Percentiles rank a stretch among this genome's conserved stretches.
Evolutionary conservation across 2,113 vertebrate genomes (phyloP).

Genomic region (Bombycilla garrulus): DNA sequence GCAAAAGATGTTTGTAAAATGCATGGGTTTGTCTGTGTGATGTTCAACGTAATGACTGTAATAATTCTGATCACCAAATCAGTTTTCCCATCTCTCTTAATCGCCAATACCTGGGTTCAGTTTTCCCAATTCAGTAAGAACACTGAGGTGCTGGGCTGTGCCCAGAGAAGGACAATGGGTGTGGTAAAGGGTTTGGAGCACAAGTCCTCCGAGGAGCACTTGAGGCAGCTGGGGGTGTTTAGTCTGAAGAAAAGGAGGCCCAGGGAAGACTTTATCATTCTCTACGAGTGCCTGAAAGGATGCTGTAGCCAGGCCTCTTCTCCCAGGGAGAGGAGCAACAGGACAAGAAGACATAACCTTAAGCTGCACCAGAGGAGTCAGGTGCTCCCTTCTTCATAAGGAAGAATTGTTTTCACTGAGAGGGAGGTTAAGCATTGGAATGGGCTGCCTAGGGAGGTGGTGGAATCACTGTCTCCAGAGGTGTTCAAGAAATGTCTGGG

Average conservation of each 20-base stretch:
- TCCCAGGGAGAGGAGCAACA: background rate
- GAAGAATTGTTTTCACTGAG: background rate
- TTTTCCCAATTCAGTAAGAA: background rate
- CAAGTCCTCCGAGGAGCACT: rapidly evolving
- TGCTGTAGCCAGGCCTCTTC: background rate
- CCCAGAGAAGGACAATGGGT: background rate
- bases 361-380: background rate
- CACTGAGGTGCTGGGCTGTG: background rate
- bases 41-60: too few species aligned
- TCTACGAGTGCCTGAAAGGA: background rate
- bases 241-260: background rate
- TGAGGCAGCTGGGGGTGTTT: background rate
- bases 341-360: background rate
- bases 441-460: background rate
- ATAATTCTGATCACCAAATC: too few species aligned
- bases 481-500: background rate
- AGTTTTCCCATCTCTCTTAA: too few species aligned
- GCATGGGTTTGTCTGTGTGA: too few species aligned
- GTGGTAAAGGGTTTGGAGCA: background rate
- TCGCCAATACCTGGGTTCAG: background rate
- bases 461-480: background rate
- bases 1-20: too few species aligned
- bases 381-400: too few species aligned
- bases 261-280: background rate
- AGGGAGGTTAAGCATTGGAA: background rate